These are phyloP conservation scores for Tautogolabrus adspersus DNA, from an alignment of 2,113 vertebrate species.

Conservation along the genomic window DNA sequence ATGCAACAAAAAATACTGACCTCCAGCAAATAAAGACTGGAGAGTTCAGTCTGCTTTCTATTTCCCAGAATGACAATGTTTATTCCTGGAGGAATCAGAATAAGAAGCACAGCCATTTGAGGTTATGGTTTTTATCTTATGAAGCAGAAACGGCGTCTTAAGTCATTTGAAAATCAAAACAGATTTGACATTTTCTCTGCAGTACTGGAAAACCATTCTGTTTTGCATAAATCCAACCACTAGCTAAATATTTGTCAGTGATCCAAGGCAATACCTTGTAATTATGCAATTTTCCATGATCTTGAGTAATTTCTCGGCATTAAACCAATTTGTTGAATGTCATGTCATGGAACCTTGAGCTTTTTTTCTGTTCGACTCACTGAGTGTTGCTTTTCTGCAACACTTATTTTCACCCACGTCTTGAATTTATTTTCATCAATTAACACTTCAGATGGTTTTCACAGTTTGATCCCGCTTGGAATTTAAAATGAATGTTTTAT, in stretches of 20 bases:
- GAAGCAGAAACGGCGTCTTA: neutral
- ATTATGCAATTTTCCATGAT: conserved; percentile 58
- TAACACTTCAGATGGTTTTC: conserved; percentile 8
- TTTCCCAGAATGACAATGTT: conserved; percentile 44
- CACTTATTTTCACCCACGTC: conserved; percentile 9
- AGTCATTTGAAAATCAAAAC: neutral
- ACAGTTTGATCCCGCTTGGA: conserved; percentile 20
- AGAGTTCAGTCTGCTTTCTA: conserved; percentile 1
- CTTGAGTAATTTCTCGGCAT: conserved; percentile 48
- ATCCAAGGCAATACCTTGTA: conserved; percentile 28
- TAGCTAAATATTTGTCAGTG: conserved; percentile 39
- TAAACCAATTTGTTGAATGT: conserved; percentile 52
- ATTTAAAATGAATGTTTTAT: conserved; percentile 47
- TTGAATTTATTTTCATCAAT: conserved; percentile 7
- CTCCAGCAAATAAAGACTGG: neutral
- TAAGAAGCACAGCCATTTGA: neutral
- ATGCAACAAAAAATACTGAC: conserved; percentile 22
- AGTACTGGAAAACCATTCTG: conserved; percentile 5
- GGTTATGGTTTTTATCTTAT: conserved; percentile 4
- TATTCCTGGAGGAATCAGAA: conserved; percentile 25
- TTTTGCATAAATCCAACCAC: conserved; percentile 4
- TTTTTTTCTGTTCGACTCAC: conserved; percentile 9
- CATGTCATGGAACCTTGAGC: conserved; percentile 44
- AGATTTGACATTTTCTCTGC: conserved; percentile 22
- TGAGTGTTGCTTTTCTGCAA: conserved; percentile 27